phyloP scores from a whole-genome alignment of 2,113 vertebrate species.

The Syngnathus typhle region DNA sequence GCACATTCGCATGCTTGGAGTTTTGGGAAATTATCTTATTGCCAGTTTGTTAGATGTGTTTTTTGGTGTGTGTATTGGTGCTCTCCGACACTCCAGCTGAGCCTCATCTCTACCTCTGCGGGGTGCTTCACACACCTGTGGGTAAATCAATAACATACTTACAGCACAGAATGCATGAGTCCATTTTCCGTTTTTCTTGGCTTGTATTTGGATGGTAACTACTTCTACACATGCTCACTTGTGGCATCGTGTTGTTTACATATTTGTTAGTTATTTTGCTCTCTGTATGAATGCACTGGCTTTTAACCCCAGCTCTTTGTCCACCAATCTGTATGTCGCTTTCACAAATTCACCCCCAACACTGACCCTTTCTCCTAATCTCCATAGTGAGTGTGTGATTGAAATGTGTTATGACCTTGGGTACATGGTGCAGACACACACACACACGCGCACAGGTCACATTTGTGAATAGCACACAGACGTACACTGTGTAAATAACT shows the following conservation, averaged over 20 bases:
- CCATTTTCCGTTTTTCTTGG: conserved; percentile 2
- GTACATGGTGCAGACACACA: conserved; percentile 22
- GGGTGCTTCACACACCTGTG: conserved; percentile 44
- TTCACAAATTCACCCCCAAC: conserved; percentile 44
- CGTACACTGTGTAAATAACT: too few relatives aligned
- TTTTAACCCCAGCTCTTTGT: conserved; percentile 28
- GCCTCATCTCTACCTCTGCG: conserved; percentile 39
- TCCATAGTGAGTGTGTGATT: conserved; percentile 39
- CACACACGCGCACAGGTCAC: neutral
- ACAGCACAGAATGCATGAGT: conserved; percentile 19
- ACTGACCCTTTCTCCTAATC: conserved; percentile 25
- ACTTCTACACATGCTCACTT: neutral
- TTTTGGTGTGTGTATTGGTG: conserved; percentile 18
- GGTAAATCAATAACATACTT: conserved; percentile 20
- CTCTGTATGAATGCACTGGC: neutral
- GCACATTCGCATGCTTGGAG: conserved; percentile 40
- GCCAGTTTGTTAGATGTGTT: conserved; percentile 41
- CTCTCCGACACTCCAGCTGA: conserved; percentile 57
- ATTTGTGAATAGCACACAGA: neutral
- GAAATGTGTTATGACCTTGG: conserved; percentile 51
- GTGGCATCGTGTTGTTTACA: neutral
- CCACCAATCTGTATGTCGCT: conserved; percentile 9
- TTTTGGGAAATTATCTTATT: conserved; percentile 35
- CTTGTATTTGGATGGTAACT: conserved; percentile 5
- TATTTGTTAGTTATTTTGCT: neutral